These are phyloP conservation scores for Alsophila aescularia DNA, from an alignment of 2,888 invertebrate species.

Conservation along the genomic window DNA sequence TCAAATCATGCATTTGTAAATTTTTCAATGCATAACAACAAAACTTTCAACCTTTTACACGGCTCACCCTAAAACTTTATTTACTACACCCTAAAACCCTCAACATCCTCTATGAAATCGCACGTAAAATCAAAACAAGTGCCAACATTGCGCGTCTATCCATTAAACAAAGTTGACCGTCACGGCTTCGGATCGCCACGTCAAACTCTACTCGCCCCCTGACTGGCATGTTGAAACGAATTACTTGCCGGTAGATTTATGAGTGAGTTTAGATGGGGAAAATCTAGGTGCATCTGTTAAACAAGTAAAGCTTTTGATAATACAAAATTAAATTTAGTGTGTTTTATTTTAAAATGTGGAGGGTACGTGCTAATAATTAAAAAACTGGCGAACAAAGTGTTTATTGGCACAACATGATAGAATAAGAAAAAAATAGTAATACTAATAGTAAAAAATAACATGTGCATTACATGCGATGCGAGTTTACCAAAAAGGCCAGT, in stretches of 20 bases:
- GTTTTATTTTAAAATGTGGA: too few species aligned
- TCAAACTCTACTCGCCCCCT: slow-evolving; percentile 4
- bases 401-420: too few species aligned
- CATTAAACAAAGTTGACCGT: slow-evolving; percentile 25
- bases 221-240: slow-evolving; percentile 10
- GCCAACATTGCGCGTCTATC: slow-evolving; percentile 16
- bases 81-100: slow-evolving; percentile 2
- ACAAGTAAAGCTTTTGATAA: too few species aligned
- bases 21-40: background rate
- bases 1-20: background rate
- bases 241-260: slow-evolving; percentile 2
- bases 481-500: too few species aligned
- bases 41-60: slow-evolving; percentile 10
- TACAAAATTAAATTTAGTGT: too few species aligned
- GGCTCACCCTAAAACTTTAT: background rate
- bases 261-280: slow-evolving; percentile 2
- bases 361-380: too few species aligned
- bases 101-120: slow-evolving; percentile 13
- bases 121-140: slow-evolving; percentile 20
- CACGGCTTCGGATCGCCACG: slow-evolving; percentile 15
- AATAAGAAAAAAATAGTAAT: too few species aligned
- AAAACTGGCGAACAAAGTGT: too few species aligned
- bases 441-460: too few species aligned
- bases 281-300: background rate
- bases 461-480: too few species aligned